Percentiles rank a stretch among this genome's conserved stretches.
These are phyloP conservation scores for Hirtodrosophila cameraria DNA, from an alignment of 2,888 invertebrate genomes.

Conservation along the genomic window DNA sequence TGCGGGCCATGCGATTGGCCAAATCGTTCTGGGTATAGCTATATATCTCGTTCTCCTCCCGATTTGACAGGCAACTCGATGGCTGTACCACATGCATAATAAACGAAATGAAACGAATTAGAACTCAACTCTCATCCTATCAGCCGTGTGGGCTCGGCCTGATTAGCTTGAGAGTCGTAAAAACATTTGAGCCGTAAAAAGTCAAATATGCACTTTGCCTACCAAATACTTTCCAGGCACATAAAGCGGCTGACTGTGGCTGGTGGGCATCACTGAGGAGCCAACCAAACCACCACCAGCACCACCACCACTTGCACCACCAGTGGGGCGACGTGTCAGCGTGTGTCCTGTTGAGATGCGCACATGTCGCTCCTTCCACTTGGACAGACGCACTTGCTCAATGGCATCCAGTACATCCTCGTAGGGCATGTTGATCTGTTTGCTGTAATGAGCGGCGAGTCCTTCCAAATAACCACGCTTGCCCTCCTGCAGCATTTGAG, in stretches of 20 bases:
- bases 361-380: slow-evolving; percentile 85
- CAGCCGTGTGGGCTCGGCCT: slow-evolving; percentile 27
- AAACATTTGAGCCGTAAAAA: slow-evolving; percentile 64
- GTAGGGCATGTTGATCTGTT: slow-evolving; percentile 94
- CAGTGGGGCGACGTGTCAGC: slow-evolving; percentile 73
- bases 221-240: slow-evolving; percentile 97
- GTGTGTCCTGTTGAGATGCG: slow-evolving; percentile 83
- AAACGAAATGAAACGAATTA: slow-evolving; percentile 71
- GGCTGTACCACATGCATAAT: slow-evolving; percentile 87
- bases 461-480: slow-evolving; percentile 94
- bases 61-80: slow-evolving; percentile 94
- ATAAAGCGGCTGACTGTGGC: slow-evolving; percentile 93
- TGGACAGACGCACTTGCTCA: slow-evolving; percentile 90
- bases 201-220: slow-evolving; percentile 84
- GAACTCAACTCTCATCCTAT: too few species aligned
- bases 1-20: slow-evolving; percentile 90
- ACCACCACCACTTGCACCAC: slow-evolving; percentile 51
- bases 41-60: slow-evolving; percentile 96
- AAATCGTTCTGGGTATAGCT: slow-evolving; percentile 94
- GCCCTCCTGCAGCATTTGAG: slow-evolving; percentile 88
- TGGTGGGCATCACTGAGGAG: slow-evolving; percentile 88
- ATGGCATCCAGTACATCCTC: slow-evolving; percentile 93
- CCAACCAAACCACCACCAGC: slow-evolving; percentile 69
- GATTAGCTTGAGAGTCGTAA: slow-evolving; percentile 66
- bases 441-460: slow-evolving; percentile 93